Evolutionary conservation across 92 coral and sea anemone species (phyloP), one percentile per base, ranked within the genome.

Genomic region (Phenganax stokvisi): DNA sequence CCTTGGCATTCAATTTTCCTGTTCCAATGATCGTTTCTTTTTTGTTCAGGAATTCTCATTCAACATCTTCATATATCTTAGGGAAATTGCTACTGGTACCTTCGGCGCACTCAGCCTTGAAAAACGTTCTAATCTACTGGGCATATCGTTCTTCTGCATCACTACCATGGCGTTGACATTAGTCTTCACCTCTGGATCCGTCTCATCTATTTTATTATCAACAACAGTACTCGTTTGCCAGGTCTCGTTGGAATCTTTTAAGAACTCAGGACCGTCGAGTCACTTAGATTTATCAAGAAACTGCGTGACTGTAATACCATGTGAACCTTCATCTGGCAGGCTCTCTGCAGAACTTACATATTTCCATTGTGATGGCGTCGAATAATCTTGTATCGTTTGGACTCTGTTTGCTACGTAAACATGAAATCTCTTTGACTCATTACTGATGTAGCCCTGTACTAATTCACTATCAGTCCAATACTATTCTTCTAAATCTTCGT

Each of bases 251-350:
- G 87, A 55, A 54, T 81, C 80, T 80, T 60, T 76, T 54, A 86
- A 85, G 80, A 84, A 86, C 37, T 85, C 72, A 28, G 87, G 90
- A 15, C 85, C 90, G 51, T 74, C 61, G 56, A 90, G 61, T 89
- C 89, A 85, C 51, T 66, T 62, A 16, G 93, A 90, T 44, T 87
- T 90, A 70, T 90, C 75, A 10, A 85, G 52, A 62, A 90, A 90
- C 29, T 87, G 80, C 68, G 82, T 68, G 25, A 81, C 89, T 28
- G 83, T 76, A 81, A 87, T 81, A 74, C 87, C 89, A 20, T 90
- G 81, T 59, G 87, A 90, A 11, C 90, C 87, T 82, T 87, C 81
- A 68, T 90, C 89, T 30, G 90, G 25, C 25, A 20, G 25, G 25
- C 25, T 20, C 25, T 20, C 25, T 20, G 25, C 25, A 20, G 25